Evolutionary conservation across 2,797 vertebrate genomes (phyloP).

Genomic region (Coreius guichenoti): DNA sequence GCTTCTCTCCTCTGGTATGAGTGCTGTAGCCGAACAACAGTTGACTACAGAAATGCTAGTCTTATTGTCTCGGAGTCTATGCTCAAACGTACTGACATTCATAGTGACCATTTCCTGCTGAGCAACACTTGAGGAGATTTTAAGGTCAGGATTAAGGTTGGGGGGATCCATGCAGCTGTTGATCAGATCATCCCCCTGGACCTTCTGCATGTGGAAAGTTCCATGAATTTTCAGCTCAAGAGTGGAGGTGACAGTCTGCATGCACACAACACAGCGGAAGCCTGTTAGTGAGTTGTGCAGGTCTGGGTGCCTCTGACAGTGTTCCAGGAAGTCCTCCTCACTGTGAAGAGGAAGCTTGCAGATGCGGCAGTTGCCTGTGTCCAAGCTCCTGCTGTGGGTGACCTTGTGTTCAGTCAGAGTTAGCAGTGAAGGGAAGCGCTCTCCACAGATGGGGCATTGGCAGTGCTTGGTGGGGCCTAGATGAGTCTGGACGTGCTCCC

Average conservation of each 20-base stretch:
- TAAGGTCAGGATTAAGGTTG: conserved; percentile 77
- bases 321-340: conserved; percentile 98
- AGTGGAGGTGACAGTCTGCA: conserved; percentile 99
- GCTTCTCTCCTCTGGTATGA: neutral
- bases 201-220: conserved; percentile 99
- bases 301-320: conserved; percentile 99
- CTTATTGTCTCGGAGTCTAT: neutral
- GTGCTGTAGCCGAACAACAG: conserved; percentile 29
- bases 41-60: conserved; percentile 20
- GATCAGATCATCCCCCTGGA: conserved; percentile 83
- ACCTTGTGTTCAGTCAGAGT: conserved; percentile 99
- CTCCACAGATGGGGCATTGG: conserved; percentile 99
- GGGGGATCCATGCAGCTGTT: conserved; percentile 78
- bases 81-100: conserved; percentile 4
- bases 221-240: conserved; percentile 99
- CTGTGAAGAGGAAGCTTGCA: conserved; percentile 98
- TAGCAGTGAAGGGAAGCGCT: conserved; percentile 96
- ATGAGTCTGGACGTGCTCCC: conserved; percentile 99
- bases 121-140: conserved; percentile 92
- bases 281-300: conserved; percentile 97
- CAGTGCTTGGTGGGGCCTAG: conserved; percentile 99
- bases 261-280: conserved; percentile 98
- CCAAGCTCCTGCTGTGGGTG: conserved; percentile 98
- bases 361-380: conserved; percentile 98
- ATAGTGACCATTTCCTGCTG: conserved; percentile 91